Evolutionary conservation across 2,797 vertebrate species (phyloP).

Genomic region (Diceros bicornis): DNA sequence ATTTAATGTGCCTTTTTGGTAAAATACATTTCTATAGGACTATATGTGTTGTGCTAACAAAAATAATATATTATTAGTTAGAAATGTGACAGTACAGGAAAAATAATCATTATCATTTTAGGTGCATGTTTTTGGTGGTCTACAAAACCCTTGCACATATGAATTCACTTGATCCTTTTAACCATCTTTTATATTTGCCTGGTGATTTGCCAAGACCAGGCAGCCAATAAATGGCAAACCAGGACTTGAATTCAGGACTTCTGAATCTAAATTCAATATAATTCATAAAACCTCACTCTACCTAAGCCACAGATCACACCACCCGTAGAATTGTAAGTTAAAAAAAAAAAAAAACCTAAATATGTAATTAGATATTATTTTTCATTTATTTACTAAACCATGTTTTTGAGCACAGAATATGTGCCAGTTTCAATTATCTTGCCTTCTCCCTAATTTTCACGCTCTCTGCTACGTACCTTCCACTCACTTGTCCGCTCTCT

Average conservation of each 20-base stretch:
- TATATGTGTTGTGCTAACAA: background rate
- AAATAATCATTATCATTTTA: background rate
- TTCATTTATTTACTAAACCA: background rate
- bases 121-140: background rate
- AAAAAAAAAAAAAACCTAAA: background rate
- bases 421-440: background rate
- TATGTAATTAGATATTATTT: background rate
- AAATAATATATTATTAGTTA: background rate
- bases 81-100: background rate
- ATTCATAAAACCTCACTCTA: background rate
- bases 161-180: background rate
- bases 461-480: background rate
- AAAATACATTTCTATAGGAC: background rate
- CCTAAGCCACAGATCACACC: background rate
- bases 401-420: background rate
- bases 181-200: background rate
- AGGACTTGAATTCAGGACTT: background rate
- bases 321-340: background rate
- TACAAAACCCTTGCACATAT: background rate
- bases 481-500: rapidly evolving
- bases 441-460: background rate
- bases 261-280: background rate
- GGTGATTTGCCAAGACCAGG: background rate
- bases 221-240: background rate
- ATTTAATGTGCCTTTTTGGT: background rate